phyloP scores from a whole-genome alignment of 1,140 invertebrate species.

The Drosophila obscura region DNA sequence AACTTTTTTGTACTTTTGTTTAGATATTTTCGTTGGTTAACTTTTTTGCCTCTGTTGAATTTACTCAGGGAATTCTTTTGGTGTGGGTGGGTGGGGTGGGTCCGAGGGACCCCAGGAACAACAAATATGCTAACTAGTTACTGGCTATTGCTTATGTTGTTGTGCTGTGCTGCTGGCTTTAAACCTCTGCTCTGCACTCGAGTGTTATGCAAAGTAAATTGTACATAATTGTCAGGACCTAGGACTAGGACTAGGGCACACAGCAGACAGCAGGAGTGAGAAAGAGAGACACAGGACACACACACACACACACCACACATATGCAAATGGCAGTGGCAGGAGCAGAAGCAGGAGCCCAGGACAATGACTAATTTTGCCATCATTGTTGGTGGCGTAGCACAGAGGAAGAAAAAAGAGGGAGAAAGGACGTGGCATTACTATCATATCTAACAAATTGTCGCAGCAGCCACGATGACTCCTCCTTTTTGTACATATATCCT shows the following conservation, averaged over 20 bases:
- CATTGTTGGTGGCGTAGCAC: slow-evolving; percentile 49
- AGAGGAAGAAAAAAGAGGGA: background rate
- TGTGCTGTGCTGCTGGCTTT: slow-evolving; percentile 24
- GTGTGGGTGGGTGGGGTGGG: no score
- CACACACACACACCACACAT: slow-evolving; percentile 26
- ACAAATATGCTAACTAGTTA: slow-evolving; percentile 61
- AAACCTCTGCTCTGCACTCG: slow-evolving; percentile 57
- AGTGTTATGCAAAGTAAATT: slow-evolving; percentile 81
- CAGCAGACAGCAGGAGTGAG: background rate
- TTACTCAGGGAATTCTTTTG: no score
- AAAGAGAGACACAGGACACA: slow-evolving; percentile 3
- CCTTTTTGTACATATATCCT: slow-evolving; percentile 51
- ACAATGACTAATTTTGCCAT: slow-evolving; percentile 77
- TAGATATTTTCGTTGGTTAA: no score
- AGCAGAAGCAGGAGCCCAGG: slow-evolving; percentile 34
- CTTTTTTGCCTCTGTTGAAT: no score
- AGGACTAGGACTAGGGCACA: slow-evolving; percentile 7
- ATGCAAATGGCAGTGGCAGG: slow-evolving; percentile 54
- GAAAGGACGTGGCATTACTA: slow-evolving; percentile 61
- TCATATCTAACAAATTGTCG: slow-evolving; percentile 78
- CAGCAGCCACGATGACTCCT: background rate
- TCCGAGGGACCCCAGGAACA: slow-evolving; percentile 17
- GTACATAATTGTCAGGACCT: slow-evolving; percentile 75
- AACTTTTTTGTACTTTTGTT: no score
- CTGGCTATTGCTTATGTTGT: slow-evolving; percentile 19